A percentile compares a stretch with the other conserved stretches of the same genome.
phyloP scores from a whole-genome alignment of 1,140 invertebrate genomes.

The Dufourea novaeangliae region DNA sequence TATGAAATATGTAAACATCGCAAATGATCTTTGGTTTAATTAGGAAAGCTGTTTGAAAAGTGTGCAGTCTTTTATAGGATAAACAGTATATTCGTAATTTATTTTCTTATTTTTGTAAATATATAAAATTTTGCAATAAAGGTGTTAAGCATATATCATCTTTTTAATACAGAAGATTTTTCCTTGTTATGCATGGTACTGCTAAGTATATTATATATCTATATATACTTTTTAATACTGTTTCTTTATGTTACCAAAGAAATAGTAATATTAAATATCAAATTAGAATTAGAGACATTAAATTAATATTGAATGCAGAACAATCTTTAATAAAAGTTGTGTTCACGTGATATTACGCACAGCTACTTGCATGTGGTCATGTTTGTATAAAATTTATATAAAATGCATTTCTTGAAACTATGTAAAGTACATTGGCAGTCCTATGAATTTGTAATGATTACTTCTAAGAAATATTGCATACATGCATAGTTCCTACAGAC shows the following conservation, averaged over 20 bases:
- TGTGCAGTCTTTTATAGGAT: slow-evolving; percentile 45
- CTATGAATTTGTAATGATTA: slow-evolving; percentile 42
- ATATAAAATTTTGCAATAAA: slow-evolving; percentile 52
- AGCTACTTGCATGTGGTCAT: slow-evolving; percentile 27
- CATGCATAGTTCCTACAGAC: slow-evolving; percentile 23
- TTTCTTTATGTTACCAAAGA: slow-evolving; percentile 41
- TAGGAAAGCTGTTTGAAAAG: slow-evolving; percentile 44
- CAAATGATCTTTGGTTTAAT: slow-evolving; percentile 44
- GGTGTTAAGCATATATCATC: slow-evolving; percentile 45
- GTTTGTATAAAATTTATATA: slow-evolving; percentile 55
- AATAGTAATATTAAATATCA: slow-evolving; percentile 27
- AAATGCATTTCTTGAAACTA: slow-evolving; percentile 54
- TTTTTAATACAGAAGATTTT: slow-evolving; percentile 42
- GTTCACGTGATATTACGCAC: slow-evolving; percentile 30
- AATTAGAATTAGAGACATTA: no score
- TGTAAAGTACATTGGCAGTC: slow-evolving; percentile 34
- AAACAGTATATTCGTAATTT: slow-evolving; percentile 35
- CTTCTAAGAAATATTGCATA: slow-evolving; percentile 34
- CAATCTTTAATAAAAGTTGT: slow-evolving; percentile 30
- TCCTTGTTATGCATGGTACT: slow-evolving; percentile 32
- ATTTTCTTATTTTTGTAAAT: slow-evolving; percentile 48
- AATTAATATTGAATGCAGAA: slow-evolving; percentile 28
- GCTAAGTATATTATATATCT: slow-evolving; percentile 17
- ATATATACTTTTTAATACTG: slow-evolving; percentile 53
- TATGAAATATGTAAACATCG: slow-evolving; percentile 53